A percentile compares a stretch with the other conserved stretches of the same genome.
Conservation (phyloP, 1,140 invertebrate genomes). For the Drosophila azteca region DNA sequence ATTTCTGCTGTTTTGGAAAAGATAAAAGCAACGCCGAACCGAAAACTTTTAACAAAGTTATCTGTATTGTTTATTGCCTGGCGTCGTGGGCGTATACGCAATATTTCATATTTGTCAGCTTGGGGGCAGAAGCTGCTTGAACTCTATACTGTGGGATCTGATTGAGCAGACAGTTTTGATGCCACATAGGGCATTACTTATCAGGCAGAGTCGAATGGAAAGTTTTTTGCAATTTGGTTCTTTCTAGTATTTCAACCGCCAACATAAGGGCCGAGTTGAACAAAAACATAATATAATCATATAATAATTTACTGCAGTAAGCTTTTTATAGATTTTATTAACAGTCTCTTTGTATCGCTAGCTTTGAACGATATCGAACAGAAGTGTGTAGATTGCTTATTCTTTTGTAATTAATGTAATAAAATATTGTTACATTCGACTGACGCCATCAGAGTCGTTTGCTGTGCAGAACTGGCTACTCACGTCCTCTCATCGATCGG, state of each 20-base stretch:
- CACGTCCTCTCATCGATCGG: constrained; percentile 23
- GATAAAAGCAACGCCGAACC: constrained; percentile 66
- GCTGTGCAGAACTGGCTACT: constrained; percentile 24
- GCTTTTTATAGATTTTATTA: too few species aligned
- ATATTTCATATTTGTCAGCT: constrained; percentile 66
- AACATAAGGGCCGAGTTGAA: neutral
- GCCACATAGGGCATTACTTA: constrained; percentile 29
- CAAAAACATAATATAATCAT: constrained; percentile 5
- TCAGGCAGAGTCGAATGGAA: constrained; percentile 27
- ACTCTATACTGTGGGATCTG: constrained; percentile 39
- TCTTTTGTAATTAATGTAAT: neutral
- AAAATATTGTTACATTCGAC: constrained; percentile 25
- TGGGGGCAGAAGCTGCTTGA: constrained; percentile 37
- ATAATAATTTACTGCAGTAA: too few species aligned
- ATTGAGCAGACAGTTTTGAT: constrained; percentile 19
- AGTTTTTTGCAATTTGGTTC: constrained; percentile 35
- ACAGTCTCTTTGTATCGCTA: too few species aligned
- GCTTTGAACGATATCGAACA: too few species aligned
- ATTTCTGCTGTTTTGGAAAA: constrained; percentile 45
- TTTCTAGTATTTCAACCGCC: neutral
- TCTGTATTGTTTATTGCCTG: constrained; percentile 54
- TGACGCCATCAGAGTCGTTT: constrained; percentile 30
- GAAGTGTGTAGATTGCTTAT: too few species aligned
- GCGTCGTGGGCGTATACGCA: constrained; percentile 71
- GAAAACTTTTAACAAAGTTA: constrained; percentile 66